Evolutionary conservation across 1,140 invertebrate species (phyloP), one percentile per base, ranked within the genome.

Genomic region (Microplitis mediator): DNA sequence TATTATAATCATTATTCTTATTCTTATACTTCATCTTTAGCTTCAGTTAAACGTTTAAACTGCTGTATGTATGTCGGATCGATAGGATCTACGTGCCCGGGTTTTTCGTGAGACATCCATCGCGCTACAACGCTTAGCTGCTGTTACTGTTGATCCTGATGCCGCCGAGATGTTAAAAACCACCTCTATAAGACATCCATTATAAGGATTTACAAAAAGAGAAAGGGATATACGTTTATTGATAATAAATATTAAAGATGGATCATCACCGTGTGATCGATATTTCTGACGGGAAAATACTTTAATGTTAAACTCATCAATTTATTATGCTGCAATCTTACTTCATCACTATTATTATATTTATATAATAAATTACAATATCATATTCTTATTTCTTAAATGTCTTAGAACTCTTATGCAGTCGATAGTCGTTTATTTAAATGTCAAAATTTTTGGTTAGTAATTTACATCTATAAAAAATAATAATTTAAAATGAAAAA

Each of bases 401-500:
- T 56, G 52, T 56, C 52, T 14, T 56, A 14, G 6, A 56, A n/a
- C 5, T 54, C 50, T 31, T 23, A 23, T 23, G 23, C 23, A 23
- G 23, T 23, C 23, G 23, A 23, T 23, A 23, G 23, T 23, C 23
- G 23, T 8, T n/a, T 64, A 3, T 34, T 35, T 32, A 9, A 63
- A 63, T 14, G 9, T 64, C 31, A 63, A 35, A 52, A 14, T 54
- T 45, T 45, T 23, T 13, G 13, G 52, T 54, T 23, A 54, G 35
- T 36, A 64, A 64, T 58, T 50, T 2, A 35, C 6, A 39, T 5
- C 39, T n/a, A 6, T 14, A 9, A 56, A 8, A 16, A 45, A 74
- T 52, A 54, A 85, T 86, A 84, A 81, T 83, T 65, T 86, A 82
- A 74, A 85, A 85, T 75, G 83, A 80, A 45, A 45, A 45, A 8